Conservation (phyloP, 64 coral and sea anemone species). For the Orbicella faveolata region DNA sequence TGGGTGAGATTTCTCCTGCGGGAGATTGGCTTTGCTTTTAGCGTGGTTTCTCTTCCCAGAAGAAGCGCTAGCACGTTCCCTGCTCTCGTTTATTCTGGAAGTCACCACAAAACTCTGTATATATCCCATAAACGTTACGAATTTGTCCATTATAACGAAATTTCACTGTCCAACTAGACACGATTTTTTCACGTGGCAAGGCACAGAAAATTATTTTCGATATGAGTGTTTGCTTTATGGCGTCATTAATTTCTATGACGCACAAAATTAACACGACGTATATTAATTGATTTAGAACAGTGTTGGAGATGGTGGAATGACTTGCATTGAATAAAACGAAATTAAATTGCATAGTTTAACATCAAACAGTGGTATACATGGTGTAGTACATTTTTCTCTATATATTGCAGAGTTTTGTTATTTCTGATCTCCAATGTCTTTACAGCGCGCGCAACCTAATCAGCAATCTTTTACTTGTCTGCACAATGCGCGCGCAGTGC, state of each 20-base stretch:
- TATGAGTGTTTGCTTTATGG: background rate
- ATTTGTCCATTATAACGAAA: slow-evolving; percentile 9
- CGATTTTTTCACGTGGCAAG: background rate
- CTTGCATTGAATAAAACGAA: no score
- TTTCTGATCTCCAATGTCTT: no score
- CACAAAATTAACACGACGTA: background rate
- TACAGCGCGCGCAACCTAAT: no score
- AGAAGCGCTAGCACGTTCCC: background rate
- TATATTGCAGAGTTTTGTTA: no score
- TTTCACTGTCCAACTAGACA: background rate
- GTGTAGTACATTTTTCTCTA: no score
- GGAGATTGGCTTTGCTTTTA: background rate
- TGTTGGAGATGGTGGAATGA: no score
- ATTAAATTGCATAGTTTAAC: no score
- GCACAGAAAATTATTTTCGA: background rate
- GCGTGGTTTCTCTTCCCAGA: background rate
- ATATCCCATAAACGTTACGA: slow-evolving; percentile 10
- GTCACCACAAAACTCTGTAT: slow-evolving; percentile 4
- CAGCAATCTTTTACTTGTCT: no score
- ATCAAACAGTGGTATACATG: no score
- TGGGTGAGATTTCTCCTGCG: background rate
- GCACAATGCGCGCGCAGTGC: no score
- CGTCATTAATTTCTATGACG: slow-evolving; percentile 13
- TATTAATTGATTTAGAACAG: background rate
- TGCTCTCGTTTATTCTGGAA: background rate